These are phyloP conservation scores for Troides helena DNA, from an alignment of 2,888 invertebrate genomes.

Conservation along the genomic window DNA sequence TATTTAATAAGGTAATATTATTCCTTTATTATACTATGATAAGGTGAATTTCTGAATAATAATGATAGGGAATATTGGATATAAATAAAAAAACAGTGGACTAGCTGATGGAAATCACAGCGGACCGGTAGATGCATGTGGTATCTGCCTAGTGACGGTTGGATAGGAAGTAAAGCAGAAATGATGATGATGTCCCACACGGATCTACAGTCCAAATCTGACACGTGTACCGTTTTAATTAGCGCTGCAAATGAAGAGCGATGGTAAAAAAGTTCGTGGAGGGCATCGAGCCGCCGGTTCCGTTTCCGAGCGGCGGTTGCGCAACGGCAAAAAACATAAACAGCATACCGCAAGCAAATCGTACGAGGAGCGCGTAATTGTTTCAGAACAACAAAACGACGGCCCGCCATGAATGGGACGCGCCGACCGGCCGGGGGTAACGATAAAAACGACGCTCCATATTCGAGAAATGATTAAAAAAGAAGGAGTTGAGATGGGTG, in stretches of 20 bases:
- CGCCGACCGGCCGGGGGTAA: slow-evolving; percentile 68
- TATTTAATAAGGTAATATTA: too few relatives aligned
- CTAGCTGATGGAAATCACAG: too few relatives aligned
- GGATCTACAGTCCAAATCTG: not conserved
- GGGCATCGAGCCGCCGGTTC: slow-evolving; percentile 36
- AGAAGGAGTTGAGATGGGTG: slow-evolving; percentile 42
- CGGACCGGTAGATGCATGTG: too few relatives aligned
- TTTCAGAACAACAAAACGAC: slow-evolving; percentile 59
- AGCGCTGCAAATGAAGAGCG: not conserved
- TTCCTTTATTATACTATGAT: too few relatives aligned
- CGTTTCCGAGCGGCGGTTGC: slow-evolving; percentile 35
- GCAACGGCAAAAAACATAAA: slow-evolving; percentile 50
- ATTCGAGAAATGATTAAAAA: slow-evolving; percentile 80
- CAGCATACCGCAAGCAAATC: slow-evolving; percentile 41
- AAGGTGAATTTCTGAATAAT: too few relatives aligned
- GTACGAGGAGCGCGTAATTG: slow-evolving; percentile 57
- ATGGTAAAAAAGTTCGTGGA: too few relatives aligned
- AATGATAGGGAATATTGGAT: too few relatives aligned
- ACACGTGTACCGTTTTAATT: slow-evolving; percentile 5
- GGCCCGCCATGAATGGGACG: slow-evolving; percentile 60
- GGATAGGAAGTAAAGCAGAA: too few relatives aligned
- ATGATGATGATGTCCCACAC: too few relatives aligned
- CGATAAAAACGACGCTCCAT: slow-evolving; percentile 77
- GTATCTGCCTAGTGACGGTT: too few relatives aligned
- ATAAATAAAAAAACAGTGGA: too few relatives aligned